Percentiles rank a stretch among this genome's conserved stretches.
These are phyloP conservation scores for Coregonus sp. DNA, from an alignment of 2,797 vertebrate genomes.

Conservation along the genomic window DNA sequence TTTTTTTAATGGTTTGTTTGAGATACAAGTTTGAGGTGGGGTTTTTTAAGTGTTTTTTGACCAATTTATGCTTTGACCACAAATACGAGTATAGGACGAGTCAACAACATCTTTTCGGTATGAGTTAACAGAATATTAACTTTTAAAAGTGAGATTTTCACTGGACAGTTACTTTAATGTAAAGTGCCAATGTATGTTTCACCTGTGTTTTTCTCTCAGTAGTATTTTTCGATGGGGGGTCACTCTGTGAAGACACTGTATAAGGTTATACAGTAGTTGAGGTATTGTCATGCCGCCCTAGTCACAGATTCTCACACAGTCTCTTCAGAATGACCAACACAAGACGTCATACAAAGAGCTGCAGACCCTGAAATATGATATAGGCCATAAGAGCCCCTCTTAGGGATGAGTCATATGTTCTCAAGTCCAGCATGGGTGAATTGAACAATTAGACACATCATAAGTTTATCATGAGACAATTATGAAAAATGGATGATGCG, in stretches of 20 bases:
- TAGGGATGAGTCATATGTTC: not conserved
- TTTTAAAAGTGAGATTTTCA: no score
- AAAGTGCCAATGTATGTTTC: not conserved
- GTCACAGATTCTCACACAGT: not conserved
- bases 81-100: no score
- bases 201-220: not conserved
- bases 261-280: not conserved
- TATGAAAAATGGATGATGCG: not conserved
- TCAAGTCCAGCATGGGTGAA: not conserved
- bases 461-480: not conserved
- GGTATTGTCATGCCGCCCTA: not conserved
- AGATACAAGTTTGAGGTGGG: no score
- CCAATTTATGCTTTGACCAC: no score
- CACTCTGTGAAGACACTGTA: not conserved
- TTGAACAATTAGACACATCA: not conserved
- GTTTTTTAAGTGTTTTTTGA: no score
- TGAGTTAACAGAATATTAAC: no score
- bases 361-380: not conserved
- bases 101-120: no score
- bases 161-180: no score
- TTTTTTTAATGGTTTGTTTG: no score
- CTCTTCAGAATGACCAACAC: not conserved
- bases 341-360: not conserved
- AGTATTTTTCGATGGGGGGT: not conserved
- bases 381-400: not conserved